Evolutionary conservation across 2,888 invertebrate species (phyloP).

Genomic region (Callinectes sapidus): DNA sequence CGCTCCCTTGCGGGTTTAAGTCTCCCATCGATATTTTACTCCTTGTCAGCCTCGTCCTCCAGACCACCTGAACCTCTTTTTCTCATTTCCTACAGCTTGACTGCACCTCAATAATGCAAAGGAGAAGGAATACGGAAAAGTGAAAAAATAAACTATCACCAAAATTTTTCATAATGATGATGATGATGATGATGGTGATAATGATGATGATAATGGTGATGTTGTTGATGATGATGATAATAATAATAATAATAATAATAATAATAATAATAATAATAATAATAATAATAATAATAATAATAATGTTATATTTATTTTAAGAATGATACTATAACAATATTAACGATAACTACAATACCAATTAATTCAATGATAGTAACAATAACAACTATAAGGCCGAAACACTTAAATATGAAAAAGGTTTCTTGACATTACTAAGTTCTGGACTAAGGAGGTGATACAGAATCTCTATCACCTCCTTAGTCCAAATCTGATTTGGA

Average conservation of each 20-base stretch:
- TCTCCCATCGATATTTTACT: constrained; percentile 14
- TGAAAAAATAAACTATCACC: neutral
- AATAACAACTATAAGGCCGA: neutral
- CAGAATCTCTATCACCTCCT: too few relatives aligned
- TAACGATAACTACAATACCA: neutral
- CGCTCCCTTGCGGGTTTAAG: neutral
- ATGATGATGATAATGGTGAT: neutral
- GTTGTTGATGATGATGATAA: neutral
- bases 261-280: neutral
- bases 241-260: neutral
- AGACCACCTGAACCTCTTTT: neutral
- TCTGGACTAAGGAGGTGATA: neutral
- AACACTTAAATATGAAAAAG: neutral
- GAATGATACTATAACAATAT: neutral
- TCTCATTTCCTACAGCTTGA: neutral
- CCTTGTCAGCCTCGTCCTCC: neutral
- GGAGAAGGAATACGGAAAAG: neutral
- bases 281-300: neutral
- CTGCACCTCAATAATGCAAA: neutral
- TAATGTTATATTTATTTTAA: too few relatives aligned
- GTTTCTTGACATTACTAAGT: neutral
- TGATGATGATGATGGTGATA: neutral
- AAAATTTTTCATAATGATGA: neutral
- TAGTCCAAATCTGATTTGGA: too few relatives aligned
- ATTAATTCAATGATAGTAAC: neutral